Evolutionary conservation across 2,113 vertebrate species (phyloP).

Genomic region (Macquaria australasica): DNA sequence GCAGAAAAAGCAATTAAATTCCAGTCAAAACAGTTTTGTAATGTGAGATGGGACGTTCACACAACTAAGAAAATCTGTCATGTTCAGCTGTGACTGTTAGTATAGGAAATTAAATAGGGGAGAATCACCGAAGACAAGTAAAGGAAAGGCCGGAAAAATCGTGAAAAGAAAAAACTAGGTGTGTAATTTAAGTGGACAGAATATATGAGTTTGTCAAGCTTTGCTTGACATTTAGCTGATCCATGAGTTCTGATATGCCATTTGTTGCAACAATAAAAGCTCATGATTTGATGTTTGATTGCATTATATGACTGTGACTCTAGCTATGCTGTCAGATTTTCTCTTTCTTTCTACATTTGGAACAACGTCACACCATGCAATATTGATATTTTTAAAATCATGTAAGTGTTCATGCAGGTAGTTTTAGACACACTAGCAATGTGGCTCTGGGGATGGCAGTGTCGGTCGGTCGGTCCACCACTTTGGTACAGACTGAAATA

Average conservation of each 20-base stretch:
- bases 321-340: background rate
- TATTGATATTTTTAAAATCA: background rate
- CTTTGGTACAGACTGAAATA: background rate
- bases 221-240: conserved; percentile 49
- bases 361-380: background rate
- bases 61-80: conserved; percentile 10
- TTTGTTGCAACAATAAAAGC: conserved; percentile 5
- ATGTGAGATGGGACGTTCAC: conserved; percentile 19
- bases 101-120: background rate
- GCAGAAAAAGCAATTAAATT: conserved; percentile 53
- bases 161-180: background rate
- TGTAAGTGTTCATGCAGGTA: background rate
- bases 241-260: conserved; percentile 15
- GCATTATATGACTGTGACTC: conserved; percentile 14
- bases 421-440: background rate
- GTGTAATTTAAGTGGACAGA: conserved; percentile 24
- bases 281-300: conserved; percentile 11
- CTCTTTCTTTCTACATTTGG: background rate
- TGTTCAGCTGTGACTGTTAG: conserved; percentile 9
- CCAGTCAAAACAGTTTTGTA: conserved; percentile 37
- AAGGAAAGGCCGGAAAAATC: background rate
- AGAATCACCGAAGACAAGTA: background rate
- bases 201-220: background rate
- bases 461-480: background rate
- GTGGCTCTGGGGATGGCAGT: background rate